Conservation (phyloP, 1,140 invertebrate species). For the Amyelois transitella region DNA sequence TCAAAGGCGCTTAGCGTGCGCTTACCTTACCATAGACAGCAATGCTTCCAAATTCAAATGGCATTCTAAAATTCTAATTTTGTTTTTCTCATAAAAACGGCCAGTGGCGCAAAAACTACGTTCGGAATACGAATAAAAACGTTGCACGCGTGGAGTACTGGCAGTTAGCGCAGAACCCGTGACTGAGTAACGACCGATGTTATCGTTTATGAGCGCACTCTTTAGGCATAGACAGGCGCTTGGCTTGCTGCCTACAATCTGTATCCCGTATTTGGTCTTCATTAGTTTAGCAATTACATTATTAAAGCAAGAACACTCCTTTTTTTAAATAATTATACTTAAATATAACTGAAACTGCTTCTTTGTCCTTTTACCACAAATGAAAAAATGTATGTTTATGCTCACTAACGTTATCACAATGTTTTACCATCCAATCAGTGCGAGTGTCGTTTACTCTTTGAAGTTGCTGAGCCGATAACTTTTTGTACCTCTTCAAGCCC, state of each 20-base stretch:
- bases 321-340: no score
- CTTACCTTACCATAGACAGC: slow-evolving; percentile 18
- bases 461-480: slow-evolving; percentile 45
- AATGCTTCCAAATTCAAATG: slow-evolving; percentile 4
- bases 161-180: slow-evolving; percentile 62
- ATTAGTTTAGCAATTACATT: background rate
- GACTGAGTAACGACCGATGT: slow-evolving; percentile 63
- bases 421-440: background rate
- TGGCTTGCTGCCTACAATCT: background rate
- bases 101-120: slow-evolving; percentile 11
- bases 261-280: background rate
- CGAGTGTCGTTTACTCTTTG: slow-evolving; percentile 37
- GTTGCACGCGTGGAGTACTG: slow-evolving; percentile 54
- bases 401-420: no score
- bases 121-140: slow-evolving; percentile 35
- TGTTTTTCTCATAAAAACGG: slow-evolving; percentile 15
- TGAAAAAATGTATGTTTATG: no score
- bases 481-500: slow-evolving; percentile 52
- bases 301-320: no score
- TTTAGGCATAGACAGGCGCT: background rate
- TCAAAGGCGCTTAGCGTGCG: slow-evolving; percentile 45
- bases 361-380: no score
- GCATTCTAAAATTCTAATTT: slow-evolving; percentile 26
- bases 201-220: slow-evolving; percentile 29
- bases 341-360: no score